These are phyloP conservation scores for Scomber japonicus DNA, from an alignment of 2,113 vertebrate genomes.

Conservation along the genomic window DNA sequence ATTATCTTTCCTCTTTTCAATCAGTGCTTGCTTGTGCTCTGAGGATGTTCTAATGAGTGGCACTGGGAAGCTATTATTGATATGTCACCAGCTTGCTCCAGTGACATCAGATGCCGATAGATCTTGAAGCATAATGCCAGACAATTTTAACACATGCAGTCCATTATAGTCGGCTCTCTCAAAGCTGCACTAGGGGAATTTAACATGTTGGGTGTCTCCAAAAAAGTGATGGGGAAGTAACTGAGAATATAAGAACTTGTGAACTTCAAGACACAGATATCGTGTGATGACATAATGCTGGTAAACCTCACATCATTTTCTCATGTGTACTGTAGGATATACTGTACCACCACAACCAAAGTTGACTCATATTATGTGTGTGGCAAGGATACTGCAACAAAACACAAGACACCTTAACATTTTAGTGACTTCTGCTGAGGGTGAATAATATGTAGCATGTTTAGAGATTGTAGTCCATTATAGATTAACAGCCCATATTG, in stretches of 20 bases:
- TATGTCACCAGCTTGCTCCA: slow-evolving; percentile 65
- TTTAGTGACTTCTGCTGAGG: background rate
- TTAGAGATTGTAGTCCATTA: background rate
- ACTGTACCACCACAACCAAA: background rate
- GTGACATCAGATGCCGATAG: slow-evolving; percentile 65
- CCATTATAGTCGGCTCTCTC: slow-evolving; percentile 48
- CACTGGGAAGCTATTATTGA: slow-evolving; percentile 75
- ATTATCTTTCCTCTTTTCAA: slow-evolving; percentile 83
- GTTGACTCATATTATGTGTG: background rate
- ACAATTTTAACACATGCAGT: slow-evolving; percentile 47
- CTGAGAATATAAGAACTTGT: background rate
- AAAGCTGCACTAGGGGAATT: slow-evolving; percentile 16
- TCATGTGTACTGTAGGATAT: background rate
- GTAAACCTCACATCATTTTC: background rate
- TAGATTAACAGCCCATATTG: too few species aligned
- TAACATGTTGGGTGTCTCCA: slow-evolving; percentile 23
- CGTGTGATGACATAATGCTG: background rate
- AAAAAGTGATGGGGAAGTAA: slow-evolving; percentile 7
- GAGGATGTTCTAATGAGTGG: slow-evolving; percentile 74
- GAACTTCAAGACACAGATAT: slow-evolving; percentile 2
- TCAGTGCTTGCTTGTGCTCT: slow-evolving; percentile 80
- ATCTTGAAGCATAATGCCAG: slow-evolving; percentile 69
- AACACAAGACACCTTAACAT: slow-evolving; percentile 7
- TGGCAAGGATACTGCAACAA: background rate
- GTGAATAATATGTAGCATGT: background rate